These are phyloP conservation scores for Blastobasis lacticolella DNA, from an alignment of 2,888 invertebrate species.

Conservation along the genomic window DNA sequence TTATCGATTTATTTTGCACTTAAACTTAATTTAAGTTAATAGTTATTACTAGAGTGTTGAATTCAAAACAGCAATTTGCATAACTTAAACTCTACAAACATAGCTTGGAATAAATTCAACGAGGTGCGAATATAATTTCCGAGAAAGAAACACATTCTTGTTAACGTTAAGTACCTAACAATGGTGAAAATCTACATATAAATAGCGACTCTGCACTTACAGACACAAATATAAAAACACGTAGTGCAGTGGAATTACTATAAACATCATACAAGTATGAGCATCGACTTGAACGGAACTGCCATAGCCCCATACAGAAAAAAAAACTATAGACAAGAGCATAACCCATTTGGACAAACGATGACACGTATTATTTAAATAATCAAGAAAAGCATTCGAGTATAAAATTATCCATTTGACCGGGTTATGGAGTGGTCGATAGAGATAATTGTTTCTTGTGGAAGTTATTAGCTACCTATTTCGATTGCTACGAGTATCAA, in stretches of 20 bases:
- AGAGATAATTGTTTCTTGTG: conserved; percentile 31
- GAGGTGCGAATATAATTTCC: neutral
- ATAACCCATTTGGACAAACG: conserved; percentile 8
- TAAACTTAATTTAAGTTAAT: no score
- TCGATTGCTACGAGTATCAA: conserved; percentile 25
- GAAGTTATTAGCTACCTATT: conserved; percentile 23
- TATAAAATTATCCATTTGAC: conserved; percentile 18
- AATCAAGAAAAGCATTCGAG: conserved; percentile 20
- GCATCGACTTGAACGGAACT: no score
- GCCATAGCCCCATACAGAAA: no score
- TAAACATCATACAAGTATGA: no score
- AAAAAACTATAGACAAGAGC: no score
- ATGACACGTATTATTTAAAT: conserved; percentile 2
- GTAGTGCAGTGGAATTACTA: no score
- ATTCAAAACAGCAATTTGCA: no score
- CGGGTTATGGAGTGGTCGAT: conserved; percentile 30
- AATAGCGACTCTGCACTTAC: no score
- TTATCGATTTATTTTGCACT: no score
- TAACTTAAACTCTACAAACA: no score
- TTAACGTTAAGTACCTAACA: neutral
- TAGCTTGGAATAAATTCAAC: neutral
- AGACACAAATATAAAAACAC: no score
- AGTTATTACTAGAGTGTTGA: no score
- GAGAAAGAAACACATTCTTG: neutral
- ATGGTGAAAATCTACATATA: neutral